phyloP scores from a whole-genome alignment of 2,888 invertebrate genomes.

The Lepidochrysops patricia region DNA sequence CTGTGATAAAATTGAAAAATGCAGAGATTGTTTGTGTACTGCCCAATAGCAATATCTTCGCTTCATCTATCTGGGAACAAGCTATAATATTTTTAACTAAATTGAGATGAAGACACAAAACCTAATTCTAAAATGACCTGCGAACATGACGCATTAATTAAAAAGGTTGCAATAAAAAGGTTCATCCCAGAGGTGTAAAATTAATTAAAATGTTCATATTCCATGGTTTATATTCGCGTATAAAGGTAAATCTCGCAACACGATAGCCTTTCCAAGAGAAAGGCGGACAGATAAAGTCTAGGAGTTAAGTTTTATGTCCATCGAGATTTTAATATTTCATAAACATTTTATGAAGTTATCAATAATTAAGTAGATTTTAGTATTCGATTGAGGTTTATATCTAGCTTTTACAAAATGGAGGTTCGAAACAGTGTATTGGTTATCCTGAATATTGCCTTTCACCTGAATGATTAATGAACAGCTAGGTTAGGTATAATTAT shows the following conservation, averaged over 20 bases:
- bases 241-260: constrained; percentile 18
- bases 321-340: background rate
- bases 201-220: background rate
- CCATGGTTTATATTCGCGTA: background rate
- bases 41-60: no score
- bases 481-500: no score
- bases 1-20: no score
- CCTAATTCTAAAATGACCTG: no score
- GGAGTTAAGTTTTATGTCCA: background rate
- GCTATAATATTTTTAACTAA: no score
- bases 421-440: background rate
- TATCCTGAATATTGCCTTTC: background rate
- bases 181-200: background rate
- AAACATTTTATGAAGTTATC: background rate
- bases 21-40: no score
- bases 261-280: constrained; percentile 25
- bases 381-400: background rate
- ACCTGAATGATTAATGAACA: background rate
- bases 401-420: no score
- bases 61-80: no score
- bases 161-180: background rate
- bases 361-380: background rate
- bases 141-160: background rate
- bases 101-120: background rate
- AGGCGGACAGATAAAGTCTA: constrained; percentile 21